Base-by-base conservation (phyloP, 2,888 invertebrate species). In the Acleris literana region DNA sequence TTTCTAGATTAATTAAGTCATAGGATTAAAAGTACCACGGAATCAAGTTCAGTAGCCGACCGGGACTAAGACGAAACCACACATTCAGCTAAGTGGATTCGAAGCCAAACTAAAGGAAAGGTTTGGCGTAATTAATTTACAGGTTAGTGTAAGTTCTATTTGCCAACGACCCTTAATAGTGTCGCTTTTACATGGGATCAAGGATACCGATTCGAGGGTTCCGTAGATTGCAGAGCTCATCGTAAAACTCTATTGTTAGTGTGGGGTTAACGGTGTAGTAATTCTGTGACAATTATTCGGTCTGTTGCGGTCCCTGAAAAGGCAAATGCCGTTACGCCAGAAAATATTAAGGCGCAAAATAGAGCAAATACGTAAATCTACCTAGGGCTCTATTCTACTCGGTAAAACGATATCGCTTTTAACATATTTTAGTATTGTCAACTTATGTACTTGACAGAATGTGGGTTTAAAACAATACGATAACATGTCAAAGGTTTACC, bases 111-210 rank as follows among this genome's bases (percentile, higher is more conserved):
- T 59, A 58, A 29, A 20, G 54, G 18, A 49, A 64, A 64, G 54
- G 48, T 64, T 59, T 55, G n/a, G 29, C 51, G 33, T 58, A 59
- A 64, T 53, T 46, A 64, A 65, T 65, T 65, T 51, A 48, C 61
- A 66, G 57, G 56, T 65, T 33, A 64, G 57, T 53, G 51, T 51
- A 7, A 25, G 17, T 9, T 17, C 65, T 13, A 57, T 25, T 20
- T 52, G n/a, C 57, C 29, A 44, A 52, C 7, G 43, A 29, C 22
- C 17, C 56, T 48, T 2, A n/a, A 16, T 29, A n/a, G 25, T 20
- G 43, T n/a, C 39, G 2, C 13, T 17, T 22, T 62, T 33, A 22
- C 13, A 17, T 17, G 46, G 16, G 17, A 46, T 5, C 7, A 17
- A 46, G 17, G 17, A 46, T 39, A 39, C 13, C 39, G 13, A 39